These are phyloP conservation scores for Pteromalus puparum DNA, from an alignment of 1,140 invertebrate species.

Conservation along the genomic window DNA sequence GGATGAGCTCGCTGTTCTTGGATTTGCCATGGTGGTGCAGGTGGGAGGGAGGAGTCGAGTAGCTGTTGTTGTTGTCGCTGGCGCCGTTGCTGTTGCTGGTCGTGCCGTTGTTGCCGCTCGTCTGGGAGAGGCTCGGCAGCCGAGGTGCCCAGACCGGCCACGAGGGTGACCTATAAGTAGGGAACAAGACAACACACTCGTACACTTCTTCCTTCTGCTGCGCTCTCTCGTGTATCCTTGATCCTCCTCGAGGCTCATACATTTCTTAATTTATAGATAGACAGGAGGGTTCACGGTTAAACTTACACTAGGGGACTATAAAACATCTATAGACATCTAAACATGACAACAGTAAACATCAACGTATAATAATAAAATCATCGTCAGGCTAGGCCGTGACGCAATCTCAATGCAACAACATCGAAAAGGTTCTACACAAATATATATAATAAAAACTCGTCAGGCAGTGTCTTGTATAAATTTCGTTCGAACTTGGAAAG, in stretches of 20 bases:
- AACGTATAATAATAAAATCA: conserved; percentile 40
- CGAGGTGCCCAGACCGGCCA: conserved; percentile 78
- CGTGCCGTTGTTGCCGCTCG: background rate
- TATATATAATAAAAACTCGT: conserved; percentile 16
- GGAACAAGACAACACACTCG: conserved; percentile 44
- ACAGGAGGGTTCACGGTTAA: background rate
- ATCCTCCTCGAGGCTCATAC: background rate
- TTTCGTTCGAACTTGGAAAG: conserved; percentile 35
- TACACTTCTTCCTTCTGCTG: conserved; percentile 3
- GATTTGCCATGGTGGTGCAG: conserved; percentile 3
- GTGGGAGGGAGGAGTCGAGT: conserved; percentile 43
- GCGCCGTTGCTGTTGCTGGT: background rate
- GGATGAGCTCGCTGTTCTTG: background rate
- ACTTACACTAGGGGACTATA: background rate
- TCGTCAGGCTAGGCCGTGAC: conserved; percentile 1
- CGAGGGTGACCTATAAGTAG: conserved; percentile 77
- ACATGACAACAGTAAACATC: conserved; percentile 49
- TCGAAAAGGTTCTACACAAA: conserved; percentile 29
- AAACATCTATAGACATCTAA: conserved; percentile 28
- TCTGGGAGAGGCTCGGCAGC: conserved; percentile 62
- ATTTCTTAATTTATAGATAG: background rate
- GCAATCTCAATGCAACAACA: conserved; percentile 24
- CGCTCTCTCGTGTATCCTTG: background rate
- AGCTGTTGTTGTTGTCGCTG: conserved; percentile 46
- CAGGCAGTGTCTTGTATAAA: conserved; percentile 22